Evolutionary conservation across 2,888 invertebrate species (phyloP).

Genomic region (Leptinotarsa peninsularis): DNA sequence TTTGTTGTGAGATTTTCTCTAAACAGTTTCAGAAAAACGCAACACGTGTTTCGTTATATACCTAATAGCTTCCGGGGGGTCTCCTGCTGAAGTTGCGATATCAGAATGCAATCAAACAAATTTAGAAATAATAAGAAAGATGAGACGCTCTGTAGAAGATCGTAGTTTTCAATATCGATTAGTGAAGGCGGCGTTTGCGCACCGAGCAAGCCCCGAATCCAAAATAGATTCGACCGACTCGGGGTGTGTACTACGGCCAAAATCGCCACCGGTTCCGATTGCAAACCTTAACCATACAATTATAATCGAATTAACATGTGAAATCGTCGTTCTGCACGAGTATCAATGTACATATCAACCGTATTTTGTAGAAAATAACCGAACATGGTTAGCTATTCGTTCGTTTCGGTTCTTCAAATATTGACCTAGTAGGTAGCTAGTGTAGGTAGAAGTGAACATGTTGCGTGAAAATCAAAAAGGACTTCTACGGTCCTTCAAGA

Average conservation of each 20-base stretch:
- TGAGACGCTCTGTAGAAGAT: conserved; percentile 37
- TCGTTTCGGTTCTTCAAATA: conserved; percentile 25
- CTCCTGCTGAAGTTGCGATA: not conserved
- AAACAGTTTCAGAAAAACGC: too few species aligned
- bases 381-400: conserved; percentile 20
- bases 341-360: conserved; percentile 15
- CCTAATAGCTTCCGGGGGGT: too few species aligned
- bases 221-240: conserved; percentile 63
- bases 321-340: conserved; percentile 41
- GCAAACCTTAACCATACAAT: conserved; percentile 49
- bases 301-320: conserved; percentile 57
- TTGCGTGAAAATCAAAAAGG: conserved; percentile 52
- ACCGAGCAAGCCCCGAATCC: conserved; percentile 49
- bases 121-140: conserved; percentile 16
- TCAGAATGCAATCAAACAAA: not conserved
- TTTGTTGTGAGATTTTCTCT: too few species aligned
- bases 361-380: conserved; percentile 9
- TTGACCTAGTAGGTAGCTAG: conserved; percentile 46
- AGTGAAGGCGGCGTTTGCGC: conserved; percentile 60
- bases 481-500: conserved; percentile 39
- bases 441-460: conserved; percentile 51
- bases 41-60: too few species aligned
- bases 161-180: conserved; percentile 55
- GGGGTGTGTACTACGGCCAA: conserved; percentile 65
- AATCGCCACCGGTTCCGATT: conserved; percentile 58